Base-by-base conservation (phyloP, 2,888 invertebrate species). In the Nephrotoma guestfalica region DNA sequence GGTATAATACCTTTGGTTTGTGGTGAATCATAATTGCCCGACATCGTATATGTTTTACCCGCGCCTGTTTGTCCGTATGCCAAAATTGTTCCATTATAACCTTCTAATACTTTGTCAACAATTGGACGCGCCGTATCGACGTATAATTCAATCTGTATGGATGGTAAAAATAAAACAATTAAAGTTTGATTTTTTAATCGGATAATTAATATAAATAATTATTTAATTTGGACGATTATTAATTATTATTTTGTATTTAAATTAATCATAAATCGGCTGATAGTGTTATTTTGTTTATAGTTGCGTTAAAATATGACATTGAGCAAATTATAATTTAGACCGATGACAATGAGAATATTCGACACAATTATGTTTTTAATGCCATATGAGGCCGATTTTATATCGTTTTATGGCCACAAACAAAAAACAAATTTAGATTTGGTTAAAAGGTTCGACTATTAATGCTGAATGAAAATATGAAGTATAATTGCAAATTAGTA, bases 41-140 rank as follows among this genome's bases (percentile, higher is more conserved):
- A 97, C 99, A 99, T 99, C 0, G 99, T 99, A 91, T 96, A 99
- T 0, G 99, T 99, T 93, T 99, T 99, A 7, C 99, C 99, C 0
- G 99, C 99, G 18, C 99, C 99, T 0, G 97, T 97, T 92, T 97
- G 97, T 0, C 97, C 97, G 89, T 97, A 97, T 0, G 97, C 97
- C 91, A 97, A 94, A 88, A 97, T 97, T 0, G 96, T 96, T 88
- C 99, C 99, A 92, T 99, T 99, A 92, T 98, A 99, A 0, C 99
- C 99, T 89, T 96, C 96, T 7, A 99, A 93, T 2, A 99, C 98
- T 91, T 98, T 98, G 88, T 99, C 98, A 4, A 99, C 98, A 88
- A 99, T 98, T 0, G 99, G 99, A 86, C 98, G 94, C 0, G 99
- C 99, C 0, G 98, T 97, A 90, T 97, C 95, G 89, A 99, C 96